A percentile compares a stretch with the other conserved stretches of the same genome.
Evolutionary conservation across 1,140 invertebrate genomes (phyloP).

Genomic region (Brachionus rotundiformis): DNA sequence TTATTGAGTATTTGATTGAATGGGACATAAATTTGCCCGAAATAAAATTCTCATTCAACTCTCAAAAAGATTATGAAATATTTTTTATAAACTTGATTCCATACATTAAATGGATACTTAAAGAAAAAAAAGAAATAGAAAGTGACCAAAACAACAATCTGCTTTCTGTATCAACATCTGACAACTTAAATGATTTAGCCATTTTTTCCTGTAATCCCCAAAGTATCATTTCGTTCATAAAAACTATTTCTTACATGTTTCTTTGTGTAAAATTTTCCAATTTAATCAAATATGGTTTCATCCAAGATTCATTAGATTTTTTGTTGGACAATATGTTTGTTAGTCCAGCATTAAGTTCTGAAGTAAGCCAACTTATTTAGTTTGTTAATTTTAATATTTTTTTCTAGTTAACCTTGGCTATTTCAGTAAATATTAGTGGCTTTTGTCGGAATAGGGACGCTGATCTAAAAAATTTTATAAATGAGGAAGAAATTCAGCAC

Average conservation of each 20-base stretch:
- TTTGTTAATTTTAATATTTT: neutral
- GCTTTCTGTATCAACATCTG: neutral
- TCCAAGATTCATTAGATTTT: slow-evolving; percentile 18
- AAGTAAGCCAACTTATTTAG: neutral
- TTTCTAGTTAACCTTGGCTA: neutral
- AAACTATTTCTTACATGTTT: slow-evolving; percentile 12
- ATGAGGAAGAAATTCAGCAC: slow-evolving; percentile 9
- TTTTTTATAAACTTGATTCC: slow-evolving; percentile 26
- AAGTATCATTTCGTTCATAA: neutral
- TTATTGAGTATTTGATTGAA: neutral
- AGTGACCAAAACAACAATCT: neutral
- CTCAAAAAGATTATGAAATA: slow-evolving; percentile 4
- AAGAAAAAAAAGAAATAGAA: neutral
- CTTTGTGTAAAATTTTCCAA: slow-evolving; percentile 10
- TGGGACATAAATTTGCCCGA: slow-evolving; percentile 6
- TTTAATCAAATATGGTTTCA: slow-evolving; percentile 7
- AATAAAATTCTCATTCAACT: neutral
- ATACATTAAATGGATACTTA: neutral
- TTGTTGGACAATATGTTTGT: slow-evolving; percentile 1
- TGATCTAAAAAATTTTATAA: neutral
- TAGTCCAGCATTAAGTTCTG: neutral
- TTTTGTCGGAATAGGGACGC: neutral
- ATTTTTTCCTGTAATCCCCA: neutral
- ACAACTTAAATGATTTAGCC: neutral
- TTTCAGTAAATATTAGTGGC: slow-evolving; percentile 17